Evolutionary conservation across 2,797 vertebrate species (phyloP).

Genomic region (Enteromius trimaculatus): DNA sequence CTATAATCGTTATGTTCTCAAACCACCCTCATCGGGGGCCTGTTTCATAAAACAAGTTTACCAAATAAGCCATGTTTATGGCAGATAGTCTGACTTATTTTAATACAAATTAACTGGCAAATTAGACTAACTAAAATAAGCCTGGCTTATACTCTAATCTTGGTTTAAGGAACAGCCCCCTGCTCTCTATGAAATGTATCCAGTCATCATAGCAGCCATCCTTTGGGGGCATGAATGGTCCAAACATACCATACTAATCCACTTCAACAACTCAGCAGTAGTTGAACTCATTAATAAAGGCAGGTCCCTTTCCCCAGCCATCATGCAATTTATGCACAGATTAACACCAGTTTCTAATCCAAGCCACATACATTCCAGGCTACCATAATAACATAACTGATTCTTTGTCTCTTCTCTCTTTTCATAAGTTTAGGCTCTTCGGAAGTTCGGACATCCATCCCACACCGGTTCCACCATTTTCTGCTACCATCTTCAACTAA

Average conservation of each 20-base stretch:
- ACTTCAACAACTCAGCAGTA: background rate
- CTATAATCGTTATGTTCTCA: too few species aligned
- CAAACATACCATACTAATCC: background rate
- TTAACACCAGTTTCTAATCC: background rate
- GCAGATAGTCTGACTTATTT: too few species aligned
- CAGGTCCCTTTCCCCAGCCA: background rate
- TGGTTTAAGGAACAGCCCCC: too few species aligned
- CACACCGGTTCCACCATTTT: background rate
- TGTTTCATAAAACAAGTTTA: too few species aligned
- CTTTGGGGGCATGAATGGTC: background rate
- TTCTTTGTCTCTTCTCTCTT: background rate
- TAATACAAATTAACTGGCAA: too few species aligned
- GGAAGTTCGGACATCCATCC: background rate
- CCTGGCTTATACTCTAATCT: too few species aligned
- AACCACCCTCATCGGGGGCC: too few species aligned
- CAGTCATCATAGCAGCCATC: background rate
- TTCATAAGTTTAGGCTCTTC: too few species aligned
- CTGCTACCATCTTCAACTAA: background rate
- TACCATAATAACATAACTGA: background rate
- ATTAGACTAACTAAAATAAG: too few species aligned
- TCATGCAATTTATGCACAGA: background rate
- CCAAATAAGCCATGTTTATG: too few species aligned
- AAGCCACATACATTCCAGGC: background rate
- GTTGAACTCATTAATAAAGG: too few species aligned
- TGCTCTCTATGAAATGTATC: too few species aligned